phyloP scores from a whole-genome alignment of 2,113 vertebrate genomes.

The Marcusenius ussheri region DNA sequence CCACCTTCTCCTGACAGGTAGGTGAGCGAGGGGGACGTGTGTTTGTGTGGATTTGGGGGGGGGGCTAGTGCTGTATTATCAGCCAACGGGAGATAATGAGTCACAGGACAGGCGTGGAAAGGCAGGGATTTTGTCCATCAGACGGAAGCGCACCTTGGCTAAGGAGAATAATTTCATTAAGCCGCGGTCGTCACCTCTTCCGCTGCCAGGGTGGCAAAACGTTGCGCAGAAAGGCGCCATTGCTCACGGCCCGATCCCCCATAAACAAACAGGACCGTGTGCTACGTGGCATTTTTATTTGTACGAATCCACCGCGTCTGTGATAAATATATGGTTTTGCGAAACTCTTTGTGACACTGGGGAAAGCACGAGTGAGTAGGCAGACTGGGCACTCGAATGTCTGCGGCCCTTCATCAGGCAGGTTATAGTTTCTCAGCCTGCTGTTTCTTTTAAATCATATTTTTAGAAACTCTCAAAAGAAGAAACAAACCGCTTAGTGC shows the following conservation, averaged over 20 bases:
- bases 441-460: background rate
- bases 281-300: background rate
- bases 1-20: constrained; percentile 33
- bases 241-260: background rate
- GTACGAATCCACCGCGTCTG: background rate
- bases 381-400: background rate
- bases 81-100: background rate
- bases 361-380: background rate
- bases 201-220: background rate
- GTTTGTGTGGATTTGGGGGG: background rate
- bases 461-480: background rate
- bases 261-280: background rate
- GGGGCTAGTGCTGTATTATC: background rate
- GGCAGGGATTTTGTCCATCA: background rate
- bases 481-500: background rate
- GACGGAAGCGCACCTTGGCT: background rate
- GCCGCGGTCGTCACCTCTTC: background rate
- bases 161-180: background rate
- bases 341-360: background rate
- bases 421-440: background rate
- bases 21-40: background rate
- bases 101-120: background rate
- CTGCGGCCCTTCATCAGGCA: background rate
- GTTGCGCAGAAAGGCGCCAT: background rate
- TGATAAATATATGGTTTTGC: background rate